phyloP scores from a whole-genome alignment of 2,113 vertebrate genomes.

The Mormyrus iriodes region DNA sequence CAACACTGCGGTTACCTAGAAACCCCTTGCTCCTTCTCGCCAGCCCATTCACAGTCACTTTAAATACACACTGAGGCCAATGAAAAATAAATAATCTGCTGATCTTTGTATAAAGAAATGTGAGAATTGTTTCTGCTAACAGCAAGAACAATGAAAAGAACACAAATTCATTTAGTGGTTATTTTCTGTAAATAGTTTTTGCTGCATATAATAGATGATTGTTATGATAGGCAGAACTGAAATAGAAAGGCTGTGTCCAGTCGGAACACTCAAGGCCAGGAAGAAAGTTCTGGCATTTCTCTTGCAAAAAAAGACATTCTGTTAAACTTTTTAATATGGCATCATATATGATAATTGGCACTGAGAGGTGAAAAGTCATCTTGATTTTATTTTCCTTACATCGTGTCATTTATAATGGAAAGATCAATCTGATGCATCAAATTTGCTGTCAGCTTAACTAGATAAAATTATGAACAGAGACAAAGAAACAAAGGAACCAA shows the following conservation, averaged over 20 bases:
- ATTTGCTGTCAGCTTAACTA: no score
- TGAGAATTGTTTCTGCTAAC: background rate
- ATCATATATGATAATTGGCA: background rate
- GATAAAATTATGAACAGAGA: no score
- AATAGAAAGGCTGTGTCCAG: background rate
- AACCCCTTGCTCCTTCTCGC: background rate
- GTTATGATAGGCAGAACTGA: background rate
- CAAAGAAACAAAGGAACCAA: background rate
- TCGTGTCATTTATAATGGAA: background rate
- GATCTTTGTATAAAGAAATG: background rate
- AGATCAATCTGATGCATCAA: no score
- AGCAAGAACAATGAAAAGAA: background rate
- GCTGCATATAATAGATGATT: background rate
- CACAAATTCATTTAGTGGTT: background rate
- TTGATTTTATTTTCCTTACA: no score
- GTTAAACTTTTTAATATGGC: background rate
- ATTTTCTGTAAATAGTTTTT: background rate
- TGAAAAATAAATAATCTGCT: background rate
- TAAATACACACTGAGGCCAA: background rate
- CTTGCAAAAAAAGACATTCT: background rate
- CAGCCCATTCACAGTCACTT: background rate
- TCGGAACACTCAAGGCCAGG: background rate
- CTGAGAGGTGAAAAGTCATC: background rate
- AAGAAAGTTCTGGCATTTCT: background rate
- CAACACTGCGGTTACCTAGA: conserved; percentile 11